A percentile compares a stretch with the other conserved stretches of the same genome.
Conservation (phyloP, 2,797 vertebrate species). For the Decapterus maruadsi region DNA sequence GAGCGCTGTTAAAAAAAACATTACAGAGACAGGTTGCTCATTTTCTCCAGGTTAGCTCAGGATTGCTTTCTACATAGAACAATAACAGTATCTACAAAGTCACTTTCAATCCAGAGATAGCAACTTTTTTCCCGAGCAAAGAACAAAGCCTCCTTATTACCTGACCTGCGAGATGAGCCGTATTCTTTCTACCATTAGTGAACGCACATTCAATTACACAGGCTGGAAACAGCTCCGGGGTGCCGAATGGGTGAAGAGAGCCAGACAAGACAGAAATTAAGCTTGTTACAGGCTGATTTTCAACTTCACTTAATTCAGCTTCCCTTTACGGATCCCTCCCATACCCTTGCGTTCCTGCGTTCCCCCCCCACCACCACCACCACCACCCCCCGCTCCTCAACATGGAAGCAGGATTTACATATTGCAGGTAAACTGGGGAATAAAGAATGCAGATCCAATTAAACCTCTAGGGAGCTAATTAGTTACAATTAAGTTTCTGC, state of each 20-base stretch:
- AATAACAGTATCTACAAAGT: conserved; percentile 60
- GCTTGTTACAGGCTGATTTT: conserved; percentile 81
- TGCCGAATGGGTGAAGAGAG: conserved; percentile 61
- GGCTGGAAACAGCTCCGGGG: conserved; percentile 73
- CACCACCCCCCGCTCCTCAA: conserved; percentile 54
- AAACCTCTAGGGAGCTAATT: conserved; percentile 90
- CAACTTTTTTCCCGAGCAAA: conserved; percentile 58
- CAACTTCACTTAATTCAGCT: conserved; percentile 83
- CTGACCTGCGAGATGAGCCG: conserved; percentile 69
- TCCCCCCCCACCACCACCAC: neutral
- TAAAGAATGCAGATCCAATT: conserved; percentile 88
- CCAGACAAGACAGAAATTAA: conserved; percentile 82
- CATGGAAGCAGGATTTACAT: conserved; percentile 85
- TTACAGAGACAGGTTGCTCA: conserved; percentile 53
- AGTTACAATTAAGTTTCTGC: conserved; percentile 90
- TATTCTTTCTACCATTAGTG: conserved; percentile 63
- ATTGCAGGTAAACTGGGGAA: conserved; percentile 89
- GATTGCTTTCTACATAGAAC: conserved; percentile 34
- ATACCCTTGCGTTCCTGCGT: conserved; percentile 44
- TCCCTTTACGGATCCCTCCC: conserved; percentile 69
- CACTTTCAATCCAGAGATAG: conserved; percentile 60
- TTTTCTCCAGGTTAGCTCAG: conserved; percentile 55
- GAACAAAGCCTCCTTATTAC: conserved; percentile 77
- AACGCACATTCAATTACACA: conserved; percentile 77
- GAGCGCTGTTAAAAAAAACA: conserved; percentile 47